Evolutionary conservation across 2,113 vertebrate genomes (phyloP), one percentile per base, ranked within the genome.

Genomic region (Percina caprodes): DNA sequence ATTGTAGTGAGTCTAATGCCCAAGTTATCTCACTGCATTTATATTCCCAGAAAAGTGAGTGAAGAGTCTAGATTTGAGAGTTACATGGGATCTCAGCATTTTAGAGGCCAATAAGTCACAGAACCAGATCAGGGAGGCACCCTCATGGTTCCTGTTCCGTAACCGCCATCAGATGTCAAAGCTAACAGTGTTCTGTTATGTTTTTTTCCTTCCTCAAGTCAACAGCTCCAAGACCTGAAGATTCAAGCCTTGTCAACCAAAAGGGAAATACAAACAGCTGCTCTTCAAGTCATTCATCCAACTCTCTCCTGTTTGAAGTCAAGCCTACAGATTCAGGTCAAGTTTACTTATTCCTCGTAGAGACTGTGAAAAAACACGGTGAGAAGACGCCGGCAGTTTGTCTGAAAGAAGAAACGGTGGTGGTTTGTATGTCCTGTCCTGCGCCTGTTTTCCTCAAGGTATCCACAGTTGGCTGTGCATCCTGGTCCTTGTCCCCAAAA

Each of bases 111-210:
- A 58, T 6, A 51, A 77, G 66, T 77, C 65, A 56, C 71, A 78
- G 71, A 74, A 26, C 55, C 48, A 90, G 70, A 74, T 78, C 75
- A 91, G 82, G 65, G 65, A 89, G 61, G 33, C 59, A 42, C 49
- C 73, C 61, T 84, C 82, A 76, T 56, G 81, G 76, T 85, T 87
- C 90, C 91, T 93, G 83, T 87, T 90, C 89, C 85, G 62, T 88
- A 78, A 85, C 74, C 88, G 74, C 83, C 79, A 62, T 79, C 86
- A 89, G 85, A 92, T 91, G 80, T 94, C 92, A 89, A 92, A 93
- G 93, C 94, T 96, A 96, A 96, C 94, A 90, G 94, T 96, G 89
- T 96, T 94, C 79, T 96, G 91, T 95, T 92, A 93, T 95, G 88
- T 95, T 89, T 94, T 95, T 95, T 92, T 90, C 92, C 91, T 88